These are phyloP conservation scores for Dreissena polymorpha DNA, from an alignment of 1,140 invertebrate genomes.

Conservation along the genomic window DNA sequence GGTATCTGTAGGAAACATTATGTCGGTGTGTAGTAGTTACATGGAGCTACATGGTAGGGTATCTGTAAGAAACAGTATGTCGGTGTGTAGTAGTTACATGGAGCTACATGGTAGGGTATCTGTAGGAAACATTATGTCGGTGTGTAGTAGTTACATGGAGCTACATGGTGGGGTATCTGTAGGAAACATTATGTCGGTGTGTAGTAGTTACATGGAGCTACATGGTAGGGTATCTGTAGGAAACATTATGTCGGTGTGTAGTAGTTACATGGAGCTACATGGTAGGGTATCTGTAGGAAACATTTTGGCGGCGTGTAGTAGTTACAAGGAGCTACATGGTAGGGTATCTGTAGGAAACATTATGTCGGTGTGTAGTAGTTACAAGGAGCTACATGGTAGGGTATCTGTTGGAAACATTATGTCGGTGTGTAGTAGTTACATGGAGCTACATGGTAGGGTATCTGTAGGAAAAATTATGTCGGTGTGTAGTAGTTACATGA, in stretches of 20 bases:
- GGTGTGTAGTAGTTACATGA: neutral
- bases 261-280: no score
- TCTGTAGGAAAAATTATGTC: neutral
- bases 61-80: neutral
- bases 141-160: neutral
- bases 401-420: neutral
- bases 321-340: no score
- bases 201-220: neutral
- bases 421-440: neutral
- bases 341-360: neutral
- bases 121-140: neutral
- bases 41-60: slow-evolving; percentile 75
- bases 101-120: slow-evolving; percentile 75
- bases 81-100: neutral
- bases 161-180: slow-evolving; percentile 75
- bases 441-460: slow-evolving; percentile 75
- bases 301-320: no score
- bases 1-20: neutral
- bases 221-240: no score
- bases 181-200: neutral
- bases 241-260: no score
- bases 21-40: neutral
- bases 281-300: no score
- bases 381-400: slow-evolving; percentile 75
- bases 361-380: neutral